Percentiles rank a stretch among this genome's conserved stretches.
phyloP scores from a whole-genome alignment of 2,888 invertebrate genomes.

The Netelia fuscicornis region DNA sequence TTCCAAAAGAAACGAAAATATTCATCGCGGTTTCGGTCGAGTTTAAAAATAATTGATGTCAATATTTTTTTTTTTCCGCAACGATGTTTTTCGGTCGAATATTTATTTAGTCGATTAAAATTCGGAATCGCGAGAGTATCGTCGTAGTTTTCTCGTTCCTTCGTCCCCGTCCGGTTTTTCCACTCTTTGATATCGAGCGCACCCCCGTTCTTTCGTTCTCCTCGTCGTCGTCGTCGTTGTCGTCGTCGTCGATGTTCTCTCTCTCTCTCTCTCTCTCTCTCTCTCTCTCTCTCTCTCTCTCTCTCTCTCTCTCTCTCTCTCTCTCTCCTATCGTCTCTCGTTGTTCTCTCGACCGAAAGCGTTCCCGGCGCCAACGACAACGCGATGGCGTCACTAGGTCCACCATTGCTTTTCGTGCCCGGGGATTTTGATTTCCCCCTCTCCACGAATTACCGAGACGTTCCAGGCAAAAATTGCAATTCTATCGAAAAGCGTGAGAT shows the following conservation, averaged over 20 bases:
- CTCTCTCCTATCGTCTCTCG: neutral
- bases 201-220: constrained; percentile 48
- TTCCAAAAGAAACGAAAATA: no score
- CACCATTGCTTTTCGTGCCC: constrained; percentile 46
- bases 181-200: constrained; percentile 80
- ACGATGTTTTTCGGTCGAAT: no score
- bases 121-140: neutral
- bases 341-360: constrained; percentile 7
- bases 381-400: constrained; percentile 56
- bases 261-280: neutral
- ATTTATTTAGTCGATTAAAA: no score
- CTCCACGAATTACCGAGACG: neutral
- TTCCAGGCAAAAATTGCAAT: neutral
- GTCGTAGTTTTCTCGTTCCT: constrained; percentile 11
- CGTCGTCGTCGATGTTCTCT: neutral
- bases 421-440: constrained; percentile 20
- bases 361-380: constrained; percentile 47
- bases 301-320: neutral
- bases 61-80: no score
- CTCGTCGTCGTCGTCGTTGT: constrained; percentile 41
- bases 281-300: neutral
- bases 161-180: constrained; percentile 69
- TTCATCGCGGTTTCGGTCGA: no score
- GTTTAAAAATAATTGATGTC: no score
- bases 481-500: neutral